Percentiles rank a stretch among this genome's conserved stretches.
Evolutionary conservation across 2,113 vertebrate species (phyloP).

Genomic region (Oxygymnocypris stewartii): DNA sequence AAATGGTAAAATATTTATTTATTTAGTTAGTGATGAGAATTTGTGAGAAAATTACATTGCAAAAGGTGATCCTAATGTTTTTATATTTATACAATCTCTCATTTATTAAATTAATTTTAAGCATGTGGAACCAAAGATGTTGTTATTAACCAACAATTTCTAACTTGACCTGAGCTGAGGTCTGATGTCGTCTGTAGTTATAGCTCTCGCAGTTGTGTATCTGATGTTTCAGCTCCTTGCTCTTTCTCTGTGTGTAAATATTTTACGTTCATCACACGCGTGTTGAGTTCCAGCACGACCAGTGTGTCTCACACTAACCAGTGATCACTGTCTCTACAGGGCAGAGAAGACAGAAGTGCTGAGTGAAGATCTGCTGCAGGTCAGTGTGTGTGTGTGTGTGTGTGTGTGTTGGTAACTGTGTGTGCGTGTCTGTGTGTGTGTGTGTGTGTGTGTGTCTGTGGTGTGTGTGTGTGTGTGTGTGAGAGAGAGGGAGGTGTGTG

Average conservation of each 20-base stretch:
- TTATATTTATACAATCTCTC: not conserved
- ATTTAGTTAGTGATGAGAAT: too few relatives aligned
- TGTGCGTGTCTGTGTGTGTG: not conserved
- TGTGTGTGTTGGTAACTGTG: not conserved
- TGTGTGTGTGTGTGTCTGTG: too few relatives aligned
- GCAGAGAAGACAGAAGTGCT: conserved; percentile 24
- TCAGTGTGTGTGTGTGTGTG: conserved; percentile 20
- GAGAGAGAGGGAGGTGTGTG: too few relatives aligned
- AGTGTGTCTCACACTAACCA: not conserved
- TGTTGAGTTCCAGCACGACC: not conserved
- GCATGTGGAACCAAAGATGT: not conserved
- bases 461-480: conserved; percentile 16
- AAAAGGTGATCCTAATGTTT: not conserved
- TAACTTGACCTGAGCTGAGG: not conserved
- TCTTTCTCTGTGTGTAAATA: not conserved
- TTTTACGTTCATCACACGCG: not conserved
- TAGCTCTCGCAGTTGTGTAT: not conserved
- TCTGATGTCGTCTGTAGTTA: not conserved
- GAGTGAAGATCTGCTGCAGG: conserved; percentile 18
- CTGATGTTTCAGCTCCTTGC: not conserved
- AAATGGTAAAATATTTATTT: too few relatives aligned
- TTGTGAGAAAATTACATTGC: too few relatives aligned
- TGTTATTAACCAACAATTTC: not conserved
- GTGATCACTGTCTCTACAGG: conserved; percentile 2
- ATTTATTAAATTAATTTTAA: not conserved